Percentiles rank a stretch among this genome's conserved stretches.
These are phyloP conservation scores for Hiodon tergisus DNA, from an alignment of 2,113 vertebrate species.

Conservation along the genomic window DNA sequence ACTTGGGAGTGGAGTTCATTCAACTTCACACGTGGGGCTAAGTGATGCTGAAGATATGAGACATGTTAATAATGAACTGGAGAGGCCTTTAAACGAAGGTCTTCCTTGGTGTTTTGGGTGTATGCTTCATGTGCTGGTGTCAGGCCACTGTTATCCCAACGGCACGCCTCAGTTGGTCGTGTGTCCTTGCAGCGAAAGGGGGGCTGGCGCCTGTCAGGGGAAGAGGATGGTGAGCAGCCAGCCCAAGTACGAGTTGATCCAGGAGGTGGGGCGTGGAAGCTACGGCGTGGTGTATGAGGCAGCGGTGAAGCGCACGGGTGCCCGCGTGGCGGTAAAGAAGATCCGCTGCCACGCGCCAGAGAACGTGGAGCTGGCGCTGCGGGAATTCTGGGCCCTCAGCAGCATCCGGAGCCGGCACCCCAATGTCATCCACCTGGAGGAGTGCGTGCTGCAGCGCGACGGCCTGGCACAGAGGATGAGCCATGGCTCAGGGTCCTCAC, in stretches of 20 bases:
- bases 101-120: too few species aligned
- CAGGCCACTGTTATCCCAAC: too few species aligned
- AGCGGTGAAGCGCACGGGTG: conserved; percentile 79
- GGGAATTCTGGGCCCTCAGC: conserved; percentile 97
- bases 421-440: conserved; percentile 95
- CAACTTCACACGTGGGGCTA: too few species aligned
- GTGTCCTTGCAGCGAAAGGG: conserved; percentile 28
- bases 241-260: conserved; percentile 97
- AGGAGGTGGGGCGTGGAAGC: conserved; percentile 96
- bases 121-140: too few species aligned
- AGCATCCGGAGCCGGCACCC: conserved; percentile 98
- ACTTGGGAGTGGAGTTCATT: too few species aligned
- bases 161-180: too few species aligned
- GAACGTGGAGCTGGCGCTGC: conserved; percentile 91
- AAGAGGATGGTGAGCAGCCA: conserved; percentile 97
- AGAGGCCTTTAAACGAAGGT: too few species aligned
- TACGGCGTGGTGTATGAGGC: conserved; percentile 98
- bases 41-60: too few species aligned
- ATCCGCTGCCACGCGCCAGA: conserved; percentile 95
- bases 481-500: conserved; percentile 87
- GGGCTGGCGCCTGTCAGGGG: conserved; percentile 25
- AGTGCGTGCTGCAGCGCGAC: conserved; percentile 92
- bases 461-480: conserved; percentile 91
- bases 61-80: too few species aligned
- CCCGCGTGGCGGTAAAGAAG: conserved; percentile 91